Evolutionary conservation across 2,797 vertebrate species (phyloP), one percentile per base, ranked within the genome.

Genomic region (Geotrypetes seraphini): DNA sequence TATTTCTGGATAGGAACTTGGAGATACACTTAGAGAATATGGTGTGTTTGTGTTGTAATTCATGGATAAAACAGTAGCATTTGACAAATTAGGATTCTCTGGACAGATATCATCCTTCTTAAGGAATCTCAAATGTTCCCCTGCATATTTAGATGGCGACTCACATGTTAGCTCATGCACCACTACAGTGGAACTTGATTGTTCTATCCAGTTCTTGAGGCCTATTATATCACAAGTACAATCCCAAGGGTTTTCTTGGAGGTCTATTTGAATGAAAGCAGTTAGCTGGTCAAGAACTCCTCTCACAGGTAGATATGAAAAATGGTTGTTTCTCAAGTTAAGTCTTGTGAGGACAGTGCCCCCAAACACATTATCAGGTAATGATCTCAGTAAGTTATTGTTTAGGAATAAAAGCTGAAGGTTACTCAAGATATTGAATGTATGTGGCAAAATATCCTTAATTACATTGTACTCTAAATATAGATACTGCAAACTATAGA

Each of bases 381-480:
- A 73, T 1, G 89, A 88, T 34, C 91, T 71, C 21, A 99, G 67
- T 33, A 97, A 68, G 59, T 99, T 99, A 68, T 99, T 99, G 71
- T 99, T 99, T 12, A 99, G 86, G 48, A 98, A 97, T 26, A 99
- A 73, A 16, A 97, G 79, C 64, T 97, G 95, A 2, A 97, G 84
- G 53, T 95, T 96, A 25, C 88, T 87, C 49, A 99, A 62, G 17
- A 86, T 56, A 52, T 90, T 89, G 39, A 98, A 99, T 2, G 93
- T 96, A 30, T 69, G 83, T 2, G 92, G 91, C 40, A 88, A 66
- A 61, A 99, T 95, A 39, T 96, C 91, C 65, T 97, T 97, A 38
- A 99, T 97, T 31, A 97, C 91, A 50, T 99, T 99, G 34, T 96
- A 99, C 71, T 99, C 95, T 86, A 99, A 73, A 49, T 99, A 99